Conservation (phyloP, 2,113 vertebrate genomes). For the Centropus unirufus region DNA sequence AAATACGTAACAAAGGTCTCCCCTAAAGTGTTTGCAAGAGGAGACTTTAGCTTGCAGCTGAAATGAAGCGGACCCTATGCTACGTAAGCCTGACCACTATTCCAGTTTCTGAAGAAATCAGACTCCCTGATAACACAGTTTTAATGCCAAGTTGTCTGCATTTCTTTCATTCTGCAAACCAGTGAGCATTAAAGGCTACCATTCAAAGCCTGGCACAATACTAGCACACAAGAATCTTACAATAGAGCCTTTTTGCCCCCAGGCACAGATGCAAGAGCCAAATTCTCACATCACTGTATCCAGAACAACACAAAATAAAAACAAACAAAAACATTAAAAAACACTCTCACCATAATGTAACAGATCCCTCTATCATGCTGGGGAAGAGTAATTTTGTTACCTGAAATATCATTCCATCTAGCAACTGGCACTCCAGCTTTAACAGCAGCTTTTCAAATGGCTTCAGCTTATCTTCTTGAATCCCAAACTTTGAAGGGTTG, state of each 20-base stretch:
- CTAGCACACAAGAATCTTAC: not conserved
- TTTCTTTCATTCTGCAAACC: not conserved
- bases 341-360: not conserved
- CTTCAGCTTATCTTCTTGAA: constrained; percentile 95
- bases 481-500: constrained; percentile 94
- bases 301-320: not conserved
- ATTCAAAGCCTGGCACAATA: constrained; percentile 23
- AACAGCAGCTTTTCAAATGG: constrained; percentile 97
- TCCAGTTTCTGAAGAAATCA: not conserved
- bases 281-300: not conserved
- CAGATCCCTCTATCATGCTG: not conserved
- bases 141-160: not conserved
- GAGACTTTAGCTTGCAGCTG: not conserved
- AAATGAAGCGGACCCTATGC: not conserved
- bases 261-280: not conserved
- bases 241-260: not conserved
- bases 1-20: not conserved
- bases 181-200: not conserved
- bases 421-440: constrained; percentile 92
- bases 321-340: not conserved
- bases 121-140: not conserved
- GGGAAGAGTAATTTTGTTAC: constrained; percentile 66
- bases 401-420: constrained; percentile 96
- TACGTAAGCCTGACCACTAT: not conserved
- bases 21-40: not conserved